A percentile compares a stretch with the other conserved stretches of the same genome.
Conservation (phyloP, 2,113 vertebrate species). For the Erinaceus europaeus region DNA sequence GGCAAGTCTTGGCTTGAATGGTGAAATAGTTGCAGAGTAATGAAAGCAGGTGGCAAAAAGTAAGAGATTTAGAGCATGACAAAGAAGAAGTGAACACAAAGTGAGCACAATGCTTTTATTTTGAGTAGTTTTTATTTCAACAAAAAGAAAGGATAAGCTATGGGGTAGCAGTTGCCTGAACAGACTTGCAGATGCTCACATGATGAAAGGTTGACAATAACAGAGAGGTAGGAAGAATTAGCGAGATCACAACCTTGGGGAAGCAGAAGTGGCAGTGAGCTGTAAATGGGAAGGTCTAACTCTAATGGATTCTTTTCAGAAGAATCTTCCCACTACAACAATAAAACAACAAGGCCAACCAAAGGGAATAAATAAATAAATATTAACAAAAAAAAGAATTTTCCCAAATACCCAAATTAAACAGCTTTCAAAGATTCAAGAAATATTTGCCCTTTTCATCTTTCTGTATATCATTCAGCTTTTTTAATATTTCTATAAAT, state of each 20-base stretch:
- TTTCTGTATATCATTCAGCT: not conserved
- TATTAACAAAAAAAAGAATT: not conserved
- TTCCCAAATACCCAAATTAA: not conserved
- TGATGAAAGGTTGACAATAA: not conserved
- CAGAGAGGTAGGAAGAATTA: not conserved
- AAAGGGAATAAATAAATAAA: too few relatives aligned
- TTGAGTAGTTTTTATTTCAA: slow-evolving; percentile 8
- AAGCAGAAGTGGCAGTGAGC: not conserved
- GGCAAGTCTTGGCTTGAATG: not conserved
- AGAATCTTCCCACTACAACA: too few relatives aligned
- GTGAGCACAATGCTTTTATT: not conserved
- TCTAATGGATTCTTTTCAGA: slow-evolving; percentile 13
- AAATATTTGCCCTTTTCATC: not conserved
- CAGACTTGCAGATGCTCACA: not conserved
- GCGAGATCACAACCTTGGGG: not conserved
- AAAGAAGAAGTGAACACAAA: not conserved
- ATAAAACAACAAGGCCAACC: too few relatives aligned
- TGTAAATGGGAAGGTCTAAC: not conserved
- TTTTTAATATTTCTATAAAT: not conserved
- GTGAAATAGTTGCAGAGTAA: not conserved
- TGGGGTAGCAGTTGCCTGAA: not conserved
- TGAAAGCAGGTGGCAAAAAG: not conserved
- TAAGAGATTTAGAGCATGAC: not conserved
- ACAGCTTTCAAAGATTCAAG: not conserved
- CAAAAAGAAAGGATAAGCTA: not conserved